Percentiles rank a stretch among this genome's conserved stretches.
phyloP scores from a whole-genome alignment of 2,888 invertebrate species.

The Spilarctia lutea region DNA sequence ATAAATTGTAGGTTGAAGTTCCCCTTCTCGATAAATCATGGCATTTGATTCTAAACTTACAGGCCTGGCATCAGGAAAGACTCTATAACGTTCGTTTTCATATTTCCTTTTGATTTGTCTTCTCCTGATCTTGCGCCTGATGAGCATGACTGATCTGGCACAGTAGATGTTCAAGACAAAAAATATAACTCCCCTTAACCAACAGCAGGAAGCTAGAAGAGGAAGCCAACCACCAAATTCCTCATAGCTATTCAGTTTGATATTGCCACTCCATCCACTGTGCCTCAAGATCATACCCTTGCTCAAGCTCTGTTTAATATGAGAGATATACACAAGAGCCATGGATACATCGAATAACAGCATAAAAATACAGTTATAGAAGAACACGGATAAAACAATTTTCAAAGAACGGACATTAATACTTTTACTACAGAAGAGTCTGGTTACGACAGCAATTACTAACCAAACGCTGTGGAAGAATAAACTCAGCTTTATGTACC shows the following conservation, averaged over 20 bases:
- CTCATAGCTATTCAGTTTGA: constrained; percentile 58
- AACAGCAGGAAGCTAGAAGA: constrained; percentile 63
- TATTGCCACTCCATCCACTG: constrained; percentile 73
- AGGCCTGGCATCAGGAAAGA: constrained; percentile 64
- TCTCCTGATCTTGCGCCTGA: constrained; percentile 56
- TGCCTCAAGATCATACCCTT: constrained; percentile 73
- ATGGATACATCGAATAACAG: constrained; percentile 71
- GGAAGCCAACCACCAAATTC: constrained; percentile 77
- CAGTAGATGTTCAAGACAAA: constrained; percentile 66
- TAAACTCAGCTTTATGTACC: constrained; percentile 66
- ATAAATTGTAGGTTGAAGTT: background rate
- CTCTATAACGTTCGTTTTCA: constrained; percentile 47
- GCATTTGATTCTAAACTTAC: constrained; percentile 27
- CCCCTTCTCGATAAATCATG: constrained; percentile 18
- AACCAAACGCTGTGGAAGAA: constrained; percentile 67
- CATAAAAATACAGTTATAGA: constrained; percentile 56
- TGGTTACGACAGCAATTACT: constrained; percentile 54
- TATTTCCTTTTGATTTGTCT: constrained; percentile 58
- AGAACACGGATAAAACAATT: constrained; percentile 53
- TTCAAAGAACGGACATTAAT: constrained; percentile 48
- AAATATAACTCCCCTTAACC: constrained; percentile 70
- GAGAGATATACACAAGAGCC: constrained; percentile 72
- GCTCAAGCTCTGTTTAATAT: constrained; percentile 75
- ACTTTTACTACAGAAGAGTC: constrained; percentile 43
- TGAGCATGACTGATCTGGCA: constrained; percentile 54